phyloP scores from a whole-genome alignment of 30 jellyfish, hydroid and myxozoan genomes.

The Aurelia aurita complex sp. Pacific region DNA sequence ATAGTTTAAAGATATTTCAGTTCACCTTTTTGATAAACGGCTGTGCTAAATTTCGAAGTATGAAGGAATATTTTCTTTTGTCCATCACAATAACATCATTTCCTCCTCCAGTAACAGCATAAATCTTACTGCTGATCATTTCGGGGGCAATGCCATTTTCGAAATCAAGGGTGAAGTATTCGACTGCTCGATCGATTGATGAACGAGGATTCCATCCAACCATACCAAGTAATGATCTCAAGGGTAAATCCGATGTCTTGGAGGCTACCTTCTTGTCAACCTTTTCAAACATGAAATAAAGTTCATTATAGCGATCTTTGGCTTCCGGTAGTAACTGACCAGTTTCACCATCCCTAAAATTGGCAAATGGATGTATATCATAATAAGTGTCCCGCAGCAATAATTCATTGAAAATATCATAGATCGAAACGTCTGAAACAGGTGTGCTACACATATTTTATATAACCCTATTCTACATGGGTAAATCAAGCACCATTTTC shows the following conservation, averaged over 20 bases:
- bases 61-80: conserved; percentile 39
- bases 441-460: no score
- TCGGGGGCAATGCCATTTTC: conserved; percentile 78
- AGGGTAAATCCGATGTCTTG: conserved; percentile 34
- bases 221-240: conserved; percentile 62
- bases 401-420: no score
- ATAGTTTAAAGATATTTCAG: neutral
- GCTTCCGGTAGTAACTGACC: conserved; percentile 4
- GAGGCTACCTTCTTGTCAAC: conserved; percentile 20
- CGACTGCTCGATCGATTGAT: conserved; percentile 53
- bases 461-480: no score
- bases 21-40: conserved; percentile 40
- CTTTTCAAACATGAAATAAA: neutral
- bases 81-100: conserved; percentile 68
- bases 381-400: no score
- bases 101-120: conserved; percentile 61
- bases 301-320: neutral
- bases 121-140: conserved; percentile 4
- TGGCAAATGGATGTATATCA: no score
- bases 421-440: no score
- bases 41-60: conserved; percentile 37
- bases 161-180: conserved; percentile 59
- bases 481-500: no score
- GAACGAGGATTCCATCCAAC: conserved; percentile 72
- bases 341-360: conserved; percentile 24